Conservation (phyloP, 2,113 vertebrate genomes). For the Ascaphus truei region DNA sequence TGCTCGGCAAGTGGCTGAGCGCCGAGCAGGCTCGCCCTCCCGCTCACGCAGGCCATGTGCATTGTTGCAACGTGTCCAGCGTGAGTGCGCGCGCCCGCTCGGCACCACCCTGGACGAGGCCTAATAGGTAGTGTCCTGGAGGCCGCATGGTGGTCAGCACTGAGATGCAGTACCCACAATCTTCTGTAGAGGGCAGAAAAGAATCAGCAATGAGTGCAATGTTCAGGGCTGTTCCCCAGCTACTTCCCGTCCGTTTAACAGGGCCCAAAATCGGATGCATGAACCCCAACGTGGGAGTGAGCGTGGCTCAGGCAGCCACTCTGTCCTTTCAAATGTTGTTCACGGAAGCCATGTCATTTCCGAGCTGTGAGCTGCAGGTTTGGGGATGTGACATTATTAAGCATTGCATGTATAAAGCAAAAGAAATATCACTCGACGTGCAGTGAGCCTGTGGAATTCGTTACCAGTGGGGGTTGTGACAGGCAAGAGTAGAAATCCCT, state of each 20-base stretch:
- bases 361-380: not conserved
- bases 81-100: no score
- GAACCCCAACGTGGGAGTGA: not conserved
- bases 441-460: no score
- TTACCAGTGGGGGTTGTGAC: no score
- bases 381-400: not conserved
- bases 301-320: not conserved
- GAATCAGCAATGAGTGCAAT: not conserved
- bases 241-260: no score
- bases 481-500: no score
- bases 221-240: not conserved
- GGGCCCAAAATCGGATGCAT: not conserved
- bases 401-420: not conserved
- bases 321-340: not conserved
- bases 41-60: no score
- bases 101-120: no score
- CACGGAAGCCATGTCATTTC: not conserved
- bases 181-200: conserved; percentile 1
- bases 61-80: no score
- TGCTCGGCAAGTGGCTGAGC: no score
- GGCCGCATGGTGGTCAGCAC: no score
- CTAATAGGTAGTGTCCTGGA: no score
- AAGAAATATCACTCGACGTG: not conserved
- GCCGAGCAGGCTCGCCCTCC: no score
- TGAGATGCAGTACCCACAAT: not conserved